Evolutionary conservation across 2,113 vertebrate species (phyloP).

Genomic region (Cebidichthys violaceus): DNA sequence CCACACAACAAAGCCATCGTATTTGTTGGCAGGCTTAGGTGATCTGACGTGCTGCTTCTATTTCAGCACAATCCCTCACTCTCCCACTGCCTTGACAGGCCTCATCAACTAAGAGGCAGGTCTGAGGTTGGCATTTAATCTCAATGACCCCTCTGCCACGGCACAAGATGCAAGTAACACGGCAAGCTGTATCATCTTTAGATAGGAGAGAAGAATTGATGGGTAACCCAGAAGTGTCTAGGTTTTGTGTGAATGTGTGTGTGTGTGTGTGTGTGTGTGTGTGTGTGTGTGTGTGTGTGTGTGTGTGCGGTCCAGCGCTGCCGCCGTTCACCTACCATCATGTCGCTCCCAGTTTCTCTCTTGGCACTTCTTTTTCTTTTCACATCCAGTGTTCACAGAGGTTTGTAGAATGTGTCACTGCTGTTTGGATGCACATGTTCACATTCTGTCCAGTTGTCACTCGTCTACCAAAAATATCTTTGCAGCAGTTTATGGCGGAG

Average conservation of each 20-base stretch:
- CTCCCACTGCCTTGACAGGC: conserved; percentile 45
- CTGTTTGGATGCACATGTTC: background rate
- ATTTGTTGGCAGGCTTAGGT: conserved; percentile 10
- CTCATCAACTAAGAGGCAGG: conserved; percentile 48
- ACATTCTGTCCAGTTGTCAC: conserved; percentile 25
- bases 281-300: conserved; percentile 9
- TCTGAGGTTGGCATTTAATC: conserved; percentile 61
- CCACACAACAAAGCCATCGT: background rate
- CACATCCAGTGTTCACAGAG: conserved; percentile 8
- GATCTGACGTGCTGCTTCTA: conserved; percentile 23
- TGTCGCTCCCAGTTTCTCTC: conserved; percentile 6
- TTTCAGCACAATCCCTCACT: conserved; percentile 40
- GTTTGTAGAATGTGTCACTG: conserved; percentile 18
- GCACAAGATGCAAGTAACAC: conserved; percentile 46
- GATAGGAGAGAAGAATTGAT: conserved; percentile 45
- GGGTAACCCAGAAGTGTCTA: conserved; percentile 46
- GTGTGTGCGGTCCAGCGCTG: conserved; percentile 3
- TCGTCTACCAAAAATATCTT: conserved; percentile 5
- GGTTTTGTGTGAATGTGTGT: background rate
- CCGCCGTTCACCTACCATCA: conserved; percentile 7
- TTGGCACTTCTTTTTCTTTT: conserved; percentile 4
- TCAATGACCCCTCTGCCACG: conserved; percentile 58
- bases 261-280: conserved; percentile 4
- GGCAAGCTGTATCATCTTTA: conserved; percentile 60
- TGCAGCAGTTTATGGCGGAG: background rate